Percentiles rank a stretch among this genome's conserved stretches.
Evolutionary conservation across 2,113 vertebrate genomes (phyloP).

Genomic region (Synchiropus splendidus): DNA sequence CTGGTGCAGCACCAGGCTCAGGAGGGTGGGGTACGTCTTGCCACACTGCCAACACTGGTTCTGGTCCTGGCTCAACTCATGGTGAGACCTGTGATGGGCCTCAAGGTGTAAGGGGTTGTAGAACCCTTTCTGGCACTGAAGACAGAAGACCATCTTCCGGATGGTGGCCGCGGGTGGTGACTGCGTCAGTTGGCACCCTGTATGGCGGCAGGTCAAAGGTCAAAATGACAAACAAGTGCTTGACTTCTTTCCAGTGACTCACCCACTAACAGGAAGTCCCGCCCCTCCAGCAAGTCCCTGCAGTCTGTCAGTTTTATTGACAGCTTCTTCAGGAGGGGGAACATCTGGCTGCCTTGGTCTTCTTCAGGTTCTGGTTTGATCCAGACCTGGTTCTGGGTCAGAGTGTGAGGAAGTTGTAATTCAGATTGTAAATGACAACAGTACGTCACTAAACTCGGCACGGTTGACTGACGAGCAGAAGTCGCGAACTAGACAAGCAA

Average conservation of each 20-base stretch:
- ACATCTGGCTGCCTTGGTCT: slow-evolving; percentile 21
- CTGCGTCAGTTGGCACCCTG: not conserved
- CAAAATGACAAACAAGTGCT: not conserved
- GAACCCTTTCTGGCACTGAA: slow-evolving; percentile 30
- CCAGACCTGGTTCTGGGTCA: not conserved
- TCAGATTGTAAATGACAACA: too few relatives aligned
- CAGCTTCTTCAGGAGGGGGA: slow-evolving; percentile 26
- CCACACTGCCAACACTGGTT: slow-evolving; percentile 48
- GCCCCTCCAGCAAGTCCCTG: slow-evolving; percentile 30
- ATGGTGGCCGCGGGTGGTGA: not conserved
- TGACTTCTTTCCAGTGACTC: slow-evolving; percentile 2
- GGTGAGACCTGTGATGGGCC: slow-evolving; percentile 32
- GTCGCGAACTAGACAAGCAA: too few relatives aligned
- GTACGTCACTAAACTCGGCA: too few relatives aligned
- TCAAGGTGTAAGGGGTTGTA: slow-evolving; percentile 45
- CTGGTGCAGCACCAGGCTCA: slow-evolving; percentile 44
- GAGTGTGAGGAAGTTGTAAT: too few relatives aligned
- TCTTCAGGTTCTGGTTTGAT: slow-evolving; percentile 33
- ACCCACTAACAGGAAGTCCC: slow-evolving; percentile 46
- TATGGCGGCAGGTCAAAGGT: slow-evolving; percentile 5
- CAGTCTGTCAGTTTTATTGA: slow-evolving; percentile 42
- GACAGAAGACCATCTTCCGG: slow-evolving; percentile 43
- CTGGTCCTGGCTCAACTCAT: slow-evolving; percentile 16
- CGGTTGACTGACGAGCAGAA: too few relatives aligned
- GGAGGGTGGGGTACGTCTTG: slow-evolving; percentile 41